A percentile compares a stretch with the other conserved stretches of the same genome.
Evolutionary conservation across 2,888 invertebrate genomes (phyloP).

Genomic region (Pyrocoelia pectoralis): DNA sequence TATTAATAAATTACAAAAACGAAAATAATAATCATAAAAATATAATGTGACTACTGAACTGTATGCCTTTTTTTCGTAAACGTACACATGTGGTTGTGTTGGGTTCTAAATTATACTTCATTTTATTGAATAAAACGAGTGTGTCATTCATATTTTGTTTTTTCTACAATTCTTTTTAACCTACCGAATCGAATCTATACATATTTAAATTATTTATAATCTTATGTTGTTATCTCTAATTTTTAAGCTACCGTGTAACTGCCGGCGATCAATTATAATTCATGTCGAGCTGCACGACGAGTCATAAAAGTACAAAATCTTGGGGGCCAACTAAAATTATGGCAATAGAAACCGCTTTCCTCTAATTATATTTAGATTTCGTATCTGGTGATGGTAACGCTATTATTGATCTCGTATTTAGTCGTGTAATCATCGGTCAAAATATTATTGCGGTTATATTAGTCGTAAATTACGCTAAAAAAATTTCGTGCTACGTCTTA

Average conservation of each 20-base stretch:
- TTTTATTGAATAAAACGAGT: slow-evolving; percentile 52
- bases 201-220: slow-evolving; percentile 39
- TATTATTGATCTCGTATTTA: too few species aligned
- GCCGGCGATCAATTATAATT: slow-evolving; percentile 18
- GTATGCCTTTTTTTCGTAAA: slow-evolving; percentile 46
- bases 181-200: slow-evolving; percentile 46
- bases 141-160: slow-evolving; percentile 45
- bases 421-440: neutral
- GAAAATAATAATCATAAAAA: slow-evolving; percentile 61
- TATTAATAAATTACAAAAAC: slow-evolving; percentile 61
- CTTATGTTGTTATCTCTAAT: slow-evolving; percentile 24
- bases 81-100: slow-evolving; percentile 44
- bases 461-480: neutral
- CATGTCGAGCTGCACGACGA: neutral
- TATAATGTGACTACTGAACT: slow-evolving; percentile 61
- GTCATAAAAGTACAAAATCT: neutral
- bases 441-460: neutral
- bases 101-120: slow-evolving; percentile 51
- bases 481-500: neutral
- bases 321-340: neutral
- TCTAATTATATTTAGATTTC: neutral
- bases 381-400: neutral
- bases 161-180: slow-evolving; percentile 43
- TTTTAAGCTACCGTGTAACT: slow-evolving; percentile 23
- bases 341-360: too few species aligned